Conservation (phyloP, 2,797 vertebrate genomes). For the Sebastolobus alascanus region DNA sequence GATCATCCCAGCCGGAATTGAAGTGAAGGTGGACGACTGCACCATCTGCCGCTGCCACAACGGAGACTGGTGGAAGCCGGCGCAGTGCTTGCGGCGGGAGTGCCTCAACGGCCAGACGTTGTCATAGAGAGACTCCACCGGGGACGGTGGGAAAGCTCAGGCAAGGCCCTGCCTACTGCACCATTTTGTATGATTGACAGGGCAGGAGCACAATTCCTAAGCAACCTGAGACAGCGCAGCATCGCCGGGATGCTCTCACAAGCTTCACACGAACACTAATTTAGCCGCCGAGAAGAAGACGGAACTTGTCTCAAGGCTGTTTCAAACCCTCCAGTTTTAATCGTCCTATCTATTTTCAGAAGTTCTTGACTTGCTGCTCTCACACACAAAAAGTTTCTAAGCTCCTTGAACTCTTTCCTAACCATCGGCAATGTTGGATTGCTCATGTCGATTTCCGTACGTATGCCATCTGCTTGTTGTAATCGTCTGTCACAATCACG, state of each 20-base stretch:
- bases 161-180: conserved; percentile 77
- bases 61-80: conserved; percentile 99
- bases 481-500: conserved; percentile 61
- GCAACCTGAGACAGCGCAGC: conserved; percentile 70
- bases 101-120: conserved; percentile 96
- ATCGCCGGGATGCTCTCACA: conserved; percentile 58
- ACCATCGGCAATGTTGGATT: conserved; percentile 68
- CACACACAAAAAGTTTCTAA: conserved; percentile 73
- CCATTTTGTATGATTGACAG: conserved; percentile 84
- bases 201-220: conserved; percentile 86
- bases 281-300: conserved; percentile 64
- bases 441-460: conserved; percentile 69
- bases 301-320: conserved; percentile 67
- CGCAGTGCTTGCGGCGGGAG: conserved; percentile 97
- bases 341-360: conserved; percentile 77
- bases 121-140: conserved; percentile 86
- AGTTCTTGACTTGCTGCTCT: conserved; percentile 78
- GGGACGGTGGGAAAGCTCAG: conserved; percentile 71
- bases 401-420: conserved; percentile 75
- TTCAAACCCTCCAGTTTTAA: conserved; percentile 70
- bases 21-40: conserved; percentile 99
- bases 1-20: conserved; percentile 98
- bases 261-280: conserved; percentile 65
- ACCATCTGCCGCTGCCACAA: conserved; percentile 99
- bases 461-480: conserved; percentile 75